Percentiles rank a stretch among this genome's conserved stretches.
Conservation (phyloP, 1,140 invertebrate species). For the Drosophila tani region DNA sequence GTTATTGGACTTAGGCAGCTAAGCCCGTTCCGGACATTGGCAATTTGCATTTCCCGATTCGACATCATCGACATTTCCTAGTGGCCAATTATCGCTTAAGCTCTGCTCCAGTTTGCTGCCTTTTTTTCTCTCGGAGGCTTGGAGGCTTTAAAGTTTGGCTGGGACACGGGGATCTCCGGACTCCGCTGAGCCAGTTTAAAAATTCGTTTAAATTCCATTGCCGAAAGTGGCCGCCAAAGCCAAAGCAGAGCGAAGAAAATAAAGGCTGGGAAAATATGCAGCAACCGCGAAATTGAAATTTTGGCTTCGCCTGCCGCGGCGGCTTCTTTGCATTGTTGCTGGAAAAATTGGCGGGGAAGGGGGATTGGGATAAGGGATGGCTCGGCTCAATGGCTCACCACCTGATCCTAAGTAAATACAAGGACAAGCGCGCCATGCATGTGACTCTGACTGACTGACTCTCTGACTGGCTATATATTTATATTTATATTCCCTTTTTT, state of each 20-base stretch:
- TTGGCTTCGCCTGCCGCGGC: slow-evolving; percentile 75
- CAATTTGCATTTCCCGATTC: slow-evolving; percentile 74
- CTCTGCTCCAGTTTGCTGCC: slow-evolving; percentile 24
- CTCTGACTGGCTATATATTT: slow-evolving; percentile 16
- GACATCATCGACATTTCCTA: slow-evolving; percentile 70
- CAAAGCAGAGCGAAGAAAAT: slow-evolving; percentile 5
- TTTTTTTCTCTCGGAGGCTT: slow-evolving; percentile 37
- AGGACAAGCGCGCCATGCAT: slow-evolving; percentile 61
- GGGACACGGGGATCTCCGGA: slow-evolving; percentile 24
- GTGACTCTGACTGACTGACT: slow-evolving; percentile 50
- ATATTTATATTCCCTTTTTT: slow-evolving; percentile 38
- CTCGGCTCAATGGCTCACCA: slow-evolving; percentile 61
- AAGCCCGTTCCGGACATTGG: slow-evolving; percentile 75
- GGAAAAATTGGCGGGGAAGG: slow-evolving; percentile 28
- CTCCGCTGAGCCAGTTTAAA: slow-evolving; percentile 43
- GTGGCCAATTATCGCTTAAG: slow-evolving; percentile 81
- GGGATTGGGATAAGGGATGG: slow-evolving; percentile 15
- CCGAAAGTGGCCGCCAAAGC: slow-evolving; percentile 49
- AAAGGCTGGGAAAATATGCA: slow-evolving; percentile 81
- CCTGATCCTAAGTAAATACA: slow-evolving; percentile 84
- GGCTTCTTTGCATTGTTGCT: slow-evolving; percentile 57
- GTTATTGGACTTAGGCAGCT: slow-evolving; percentile 50
- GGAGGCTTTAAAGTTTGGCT: slow-evolving; percentile 44
- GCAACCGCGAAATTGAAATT: slow-evolving; percentile 83
- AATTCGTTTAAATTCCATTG: slow-evolving; percentile 83